A percentile compares a stretch with the other conserved stretches of the same genome.
phyloP scores from a whole-genome alignment of 2,888 invertebrate genomes.

The Lithophane semibrunnea region DNA sequence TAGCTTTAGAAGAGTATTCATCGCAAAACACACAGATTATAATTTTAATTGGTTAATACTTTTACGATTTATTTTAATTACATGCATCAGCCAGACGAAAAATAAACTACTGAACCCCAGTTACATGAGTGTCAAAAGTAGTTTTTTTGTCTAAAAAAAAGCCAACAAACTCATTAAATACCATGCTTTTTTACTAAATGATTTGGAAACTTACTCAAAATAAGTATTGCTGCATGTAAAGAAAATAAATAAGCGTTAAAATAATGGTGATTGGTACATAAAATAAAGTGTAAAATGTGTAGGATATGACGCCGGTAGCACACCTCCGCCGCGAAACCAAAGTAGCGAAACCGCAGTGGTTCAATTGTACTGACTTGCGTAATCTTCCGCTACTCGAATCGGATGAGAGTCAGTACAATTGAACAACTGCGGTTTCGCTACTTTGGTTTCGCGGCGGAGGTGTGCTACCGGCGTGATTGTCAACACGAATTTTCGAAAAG shows the following conservation, averaged over 20 bases:
- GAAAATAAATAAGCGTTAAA: constrained; percentile 73
- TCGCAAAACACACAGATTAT: not conserved
- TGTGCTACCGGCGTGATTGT: not conserved
- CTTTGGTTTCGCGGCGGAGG: too few species aligned
- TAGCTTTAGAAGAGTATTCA: not conserved
- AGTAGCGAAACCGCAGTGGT: too few species aligned
- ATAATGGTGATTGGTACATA: constrained; percentile 3
- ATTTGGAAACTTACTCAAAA: constrained; percentile 85
- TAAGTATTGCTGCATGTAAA: constrained; percentile 88
- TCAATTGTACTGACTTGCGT: too few species aligned
- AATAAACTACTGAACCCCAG: not conserved
- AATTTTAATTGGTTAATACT: not conserved
- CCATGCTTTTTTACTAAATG: constrained; percentile 57
- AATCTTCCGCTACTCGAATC: too few species aligned
- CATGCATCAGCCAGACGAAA: constrained; percentile 37
- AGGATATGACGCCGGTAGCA: not conserved
- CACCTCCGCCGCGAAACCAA: too few species aligned
- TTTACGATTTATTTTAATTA: constrained; percentile 42
- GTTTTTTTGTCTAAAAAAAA: not conserved
- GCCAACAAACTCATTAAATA: constrained; percentile 4
- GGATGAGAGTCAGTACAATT: too few species aligned
- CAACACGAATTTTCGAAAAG: not conserved
- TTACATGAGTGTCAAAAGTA: not conserved
- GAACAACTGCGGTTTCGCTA: too few species aligned
- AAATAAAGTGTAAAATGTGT: not conserved